phyloP scores from a whole-genome alignment of 2,888 invertebrate genomes.

The Drosophila flavopinicola region DNA sequence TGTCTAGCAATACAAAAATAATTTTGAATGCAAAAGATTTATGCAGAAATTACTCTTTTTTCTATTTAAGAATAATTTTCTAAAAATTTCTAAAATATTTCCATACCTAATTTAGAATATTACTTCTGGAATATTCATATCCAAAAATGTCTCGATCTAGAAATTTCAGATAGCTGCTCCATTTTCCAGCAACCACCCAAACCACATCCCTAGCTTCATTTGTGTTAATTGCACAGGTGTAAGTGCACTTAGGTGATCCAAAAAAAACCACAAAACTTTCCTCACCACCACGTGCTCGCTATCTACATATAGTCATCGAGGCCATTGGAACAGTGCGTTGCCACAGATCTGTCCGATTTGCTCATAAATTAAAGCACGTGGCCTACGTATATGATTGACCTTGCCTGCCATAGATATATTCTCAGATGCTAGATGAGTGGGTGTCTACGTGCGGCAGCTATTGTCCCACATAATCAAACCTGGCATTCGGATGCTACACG shows the following conservation, averaged over 20 bases:
- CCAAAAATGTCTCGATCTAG: no score
- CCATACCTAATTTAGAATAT: no score
- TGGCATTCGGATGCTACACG: conserved; percentile 31
- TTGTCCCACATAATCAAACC: conserved; percentile 33
- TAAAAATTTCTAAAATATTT: no score
- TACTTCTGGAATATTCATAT: no score
- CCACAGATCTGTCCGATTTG: conserved; percentile 24
- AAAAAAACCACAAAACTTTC: conserved; percentile 7
- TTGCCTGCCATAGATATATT: conserved; percentile 44
- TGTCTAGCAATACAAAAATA: no score
- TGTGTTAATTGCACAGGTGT: conserved; percentile 44
- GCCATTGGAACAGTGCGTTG: conserved; percentile 17
- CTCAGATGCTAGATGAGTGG: conserved; percentile 21
- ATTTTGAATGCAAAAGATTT: no score
- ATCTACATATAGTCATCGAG: conserved; percentile 16
- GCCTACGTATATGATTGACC: conserved; percentile 36
- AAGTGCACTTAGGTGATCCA: not conserved
- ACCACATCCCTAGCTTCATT: conserved; percentile 1
- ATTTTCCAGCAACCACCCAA: no score
- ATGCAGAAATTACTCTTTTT: no score
- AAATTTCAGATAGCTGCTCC: no score
- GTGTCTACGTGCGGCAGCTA: conserved; percentile 21
- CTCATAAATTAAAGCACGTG: conserved; percentile 60
- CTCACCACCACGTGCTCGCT: not conserved
- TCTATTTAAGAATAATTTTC: no score